phyloP scores from a whole-genome alignment of 2,888 invertebrate genomes.

The Drosophila neutralis region DNA sequence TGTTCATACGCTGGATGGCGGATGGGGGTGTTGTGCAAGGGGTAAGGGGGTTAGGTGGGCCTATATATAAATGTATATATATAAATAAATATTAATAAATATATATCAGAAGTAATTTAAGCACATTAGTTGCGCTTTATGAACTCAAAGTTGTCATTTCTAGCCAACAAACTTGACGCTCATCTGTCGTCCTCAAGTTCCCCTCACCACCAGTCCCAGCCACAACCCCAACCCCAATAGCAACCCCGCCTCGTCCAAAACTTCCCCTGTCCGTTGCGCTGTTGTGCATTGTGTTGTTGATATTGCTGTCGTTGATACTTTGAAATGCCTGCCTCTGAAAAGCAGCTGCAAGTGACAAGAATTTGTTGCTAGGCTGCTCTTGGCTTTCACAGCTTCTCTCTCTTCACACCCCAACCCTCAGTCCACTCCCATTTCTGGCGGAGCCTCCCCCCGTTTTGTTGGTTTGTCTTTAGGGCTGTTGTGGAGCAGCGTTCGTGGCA shows the following conservation, averaged over 20 bases:
- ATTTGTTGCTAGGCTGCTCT: slow-evolving; percentile 67
- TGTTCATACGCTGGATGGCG: neutral
- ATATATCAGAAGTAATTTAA: slow-evolving; percentile 73
- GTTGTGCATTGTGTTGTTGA: slow-evolving; percentile 36
- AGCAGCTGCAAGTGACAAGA: slow-evolving; percentile 78
- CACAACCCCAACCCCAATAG: neutral
- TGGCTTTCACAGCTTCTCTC: slow-evolving; percentile 1
- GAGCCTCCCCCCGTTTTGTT: neutral
- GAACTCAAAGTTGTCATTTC: slow-evolving; percentile 79
- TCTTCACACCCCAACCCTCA: neutral
- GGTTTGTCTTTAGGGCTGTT: slow-evolving; percentile 16
- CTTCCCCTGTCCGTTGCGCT: neutral
- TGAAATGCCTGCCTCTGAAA: slow-evolving; percentile 36
- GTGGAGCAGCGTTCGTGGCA: slow-evolving; percentile 61
- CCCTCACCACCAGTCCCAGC: neutral
- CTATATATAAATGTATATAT: neutral
- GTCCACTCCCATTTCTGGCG: neutral
- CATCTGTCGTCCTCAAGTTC: slow-evolving; percentile 40
- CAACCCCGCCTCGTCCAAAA: too few species aligned
- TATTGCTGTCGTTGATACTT: slow-evolving; percentile 36
- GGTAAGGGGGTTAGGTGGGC: neutral
- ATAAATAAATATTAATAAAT: slow-evolving; percentile 11
- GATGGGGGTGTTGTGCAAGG: neutral
- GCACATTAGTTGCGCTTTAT: slow-evolving; percentile 81
- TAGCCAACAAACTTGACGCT: slow-evolving; percentile 69